Percentiles rank a stretch among this genome's conserved stretches.
Conservation (phyloP, 2,888 invertebrate species). For the Apoda limacodes region DNA sequence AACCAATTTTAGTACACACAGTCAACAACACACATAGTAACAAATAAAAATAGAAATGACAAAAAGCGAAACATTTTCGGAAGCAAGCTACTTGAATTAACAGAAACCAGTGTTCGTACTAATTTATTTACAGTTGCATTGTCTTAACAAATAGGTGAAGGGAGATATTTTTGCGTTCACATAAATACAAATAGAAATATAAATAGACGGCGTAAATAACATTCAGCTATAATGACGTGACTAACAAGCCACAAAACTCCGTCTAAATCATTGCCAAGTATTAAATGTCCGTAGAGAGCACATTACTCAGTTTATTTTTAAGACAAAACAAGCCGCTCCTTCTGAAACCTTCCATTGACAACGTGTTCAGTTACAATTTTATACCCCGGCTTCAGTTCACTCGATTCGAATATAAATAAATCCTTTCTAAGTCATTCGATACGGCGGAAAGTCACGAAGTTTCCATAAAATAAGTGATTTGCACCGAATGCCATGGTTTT, state of each 20-base stretch:
- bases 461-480: constrained; percentile 68
- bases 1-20: too few relatives aligned
- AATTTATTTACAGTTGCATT: too few relatives aligned
- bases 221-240: constrained; percentile 24
- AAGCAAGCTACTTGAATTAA: too few relatives aligned
- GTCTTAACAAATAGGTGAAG: too few relatives aligned
- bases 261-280: constrained; percentile 37
- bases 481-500: constrained; percentile 54
- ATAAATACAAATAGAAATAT: too few relatives aligned
- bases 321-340: constrained; percentile 26
- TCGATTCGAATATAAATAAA: constrained; percentile 54
- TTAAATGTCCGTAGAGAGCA: constrained; percentile 27
- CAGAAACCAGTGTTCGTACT: too few relatives aligned
- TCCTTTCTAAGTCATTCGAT: constrained; percentile 66
- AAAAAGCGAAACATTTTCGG: too few relatives aligned
- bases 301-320: constrained; percentile 42
- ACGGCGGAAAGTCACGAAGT: constrained; percentile 66
- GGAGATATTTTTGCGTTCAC: too few relatives aligned
- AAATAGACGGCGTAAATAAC: constrained; percentile 10
- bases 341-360: constrained; percentile 45
- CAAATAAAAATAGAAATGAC: too few relatives aligned
- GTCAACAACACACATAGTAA: too few relatives aligned
- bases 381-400: constrained; percentile 26
- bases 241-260: constrained; percentile 37
- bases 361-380: constrained; percentile 23